Evolutionary conservation across 1,140 invertebrate species (phyloP).

Genomic region (Dysdera silvatica): DNA sequence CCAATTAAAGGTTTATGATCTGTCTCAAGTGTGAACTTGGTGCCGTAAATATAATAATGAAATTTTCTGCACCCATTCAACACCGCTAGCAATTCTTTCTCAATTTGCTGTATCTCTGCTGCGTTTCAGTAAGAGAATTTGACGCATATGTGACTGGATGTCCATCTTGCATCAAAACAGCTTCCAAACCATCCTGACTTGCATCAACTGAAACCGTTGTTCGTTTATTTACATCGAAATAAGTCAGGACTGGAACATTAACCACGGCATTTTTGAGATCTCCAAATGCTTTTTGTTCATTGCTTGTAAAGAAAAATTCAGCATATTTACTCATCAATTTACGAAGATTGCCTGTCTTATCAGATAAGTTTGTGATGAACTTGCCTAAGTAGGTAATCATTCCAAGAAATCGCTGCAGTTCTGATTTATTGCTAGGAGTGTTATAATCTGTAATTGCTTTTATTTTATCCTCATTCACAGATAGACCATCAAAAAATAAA

Average conservation of each 20-base stretch:
- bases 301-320: constrained; percentile 4
- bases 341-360: constrained; percentile 3
- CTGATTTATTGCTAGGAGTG: constrained; percentile 17
- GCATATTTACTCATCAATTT: constrained; percentile 1
- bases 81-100: constrained; percentile 45
- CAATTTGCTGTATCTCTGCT: constrained; percentile 43
- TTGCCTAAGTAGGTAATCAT: constrained; percentile 12
- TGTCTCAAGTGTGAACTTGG: constrained; percentile 35
- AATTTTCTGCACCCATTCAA: constrained; percentile 40
- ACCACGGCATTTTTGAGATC: constrained; percentile 8
- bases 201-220: constrained; percentile 41
- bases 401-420: constrained; percentile 13
- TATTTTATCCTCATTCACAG: constrained; percentile 7
- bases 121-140: constrained; percentile 37
- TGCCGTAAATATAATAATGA: constrained; percentile 43
- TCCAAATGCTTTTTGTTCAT: constrained; percentile 6
- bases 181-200: constrained; percentile 41
- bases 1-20: constrained; percentile 41
- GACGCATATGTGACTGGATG: constrained; percentile 43
- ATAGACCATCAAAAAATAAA: constrained; percentile 2
- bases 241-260: constrained; percentile 12
- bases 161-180: constrained; percentile 43
- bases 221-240: constrained; percentile 37
- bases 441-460: neutral
- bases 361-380: constrained; percentile 11